Conservation (phyloP, 2,797 vertebrate species). For the Sorex maritimensis region DNA sequence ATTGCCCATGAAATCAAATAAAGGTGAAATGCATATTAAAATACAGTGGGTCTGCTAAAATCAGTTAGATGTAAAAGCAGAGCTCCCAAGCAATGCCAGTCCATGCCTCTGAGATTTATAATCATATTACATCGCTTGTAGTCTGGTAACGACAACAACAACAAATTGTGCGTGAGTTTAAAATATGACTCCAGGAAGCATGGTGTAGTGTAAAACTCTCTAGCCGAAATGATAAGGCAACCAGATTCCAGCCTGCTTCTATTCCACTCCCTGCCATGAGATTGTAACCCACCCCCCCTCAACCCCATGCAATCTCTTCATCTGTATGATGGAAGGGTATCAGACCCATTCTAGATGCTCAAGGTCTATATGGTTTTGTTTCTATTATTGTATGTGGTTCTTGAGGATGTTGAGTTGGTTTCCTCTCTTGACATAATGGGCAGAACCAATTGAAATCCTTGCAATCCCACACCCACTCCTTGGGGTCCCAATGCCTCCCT, state of each 20-base stretch:
- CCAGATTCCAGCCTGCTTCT: neutral
- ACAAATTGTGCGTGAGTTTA: constrained; percentile 69
- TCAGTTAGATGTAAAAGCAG: constrained; percentile 64
- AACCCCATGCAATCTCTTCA: no score
- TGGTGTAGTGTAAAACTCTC: neutral
- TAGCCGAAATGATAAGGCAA: neutral
- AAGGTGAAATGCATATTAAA: constrained; percentile 82
- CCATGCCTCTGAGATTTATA: constrained; percentile 81
- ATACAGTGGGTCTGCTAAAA: constrained; percentile 66
- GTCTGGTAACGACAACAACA: constrained; percentile 58
- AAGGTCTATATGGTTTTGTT: neutral
- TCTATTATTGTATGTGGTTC: neutral
- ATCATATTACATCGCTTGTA: constrained; percentile 75
- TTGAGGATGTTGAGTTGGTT: neutral
- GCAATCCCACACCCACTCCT: neutral
- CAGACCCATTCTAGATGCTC: neutral
- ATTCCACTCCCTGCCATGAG: fast-evolving
- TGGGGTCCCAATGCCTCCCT: neutral
- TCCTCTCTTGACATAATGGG: constrained; percentile 1
- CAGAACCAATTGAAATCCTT: neutral
- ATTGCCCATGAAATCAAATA: constrained; percentile 82
- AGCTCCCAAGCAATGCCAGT: constrained; percentile 54
- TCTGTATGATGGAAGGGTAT: fast-evolving
- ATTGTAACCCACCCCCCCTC: neutral
- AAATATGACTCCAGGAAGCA: constrained; percentile 69